phyloP scores from a whole-genome alignment of 1,140 invertebrate genomes.

The Oscheius sp. region DNA sequence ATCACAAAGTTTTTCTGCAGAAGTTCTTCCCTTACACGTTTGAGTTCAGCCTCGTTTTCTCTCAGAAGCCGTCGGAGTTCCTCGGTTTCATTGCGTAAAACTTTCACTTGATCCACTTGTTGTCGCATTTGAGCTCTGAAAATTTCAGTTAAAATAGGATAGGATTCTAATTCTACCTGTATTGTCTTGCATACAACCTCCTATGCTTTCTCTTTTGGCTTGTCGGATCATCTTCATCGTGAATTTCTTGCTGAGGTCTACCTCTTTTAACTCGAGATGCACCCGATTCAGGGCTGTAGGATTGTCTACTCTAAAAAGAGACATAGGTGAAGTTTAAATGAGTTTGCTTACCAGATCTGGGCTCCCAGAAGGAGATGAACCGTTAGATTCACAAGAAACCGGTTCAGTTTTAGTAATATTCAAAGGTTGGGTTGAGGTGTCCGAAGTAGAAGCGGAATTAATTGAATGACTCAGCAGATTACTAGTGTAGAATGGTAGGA shows the following conservation, averaged over 20 bases:
- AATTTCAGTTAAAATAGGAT: neutral
- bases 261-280: constrained; percentile 5
- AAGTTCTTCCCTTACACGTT: constrained; percentile 8
- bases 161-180: neutral
- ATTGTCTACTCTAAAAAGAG: neutral
- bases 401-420: neutral
- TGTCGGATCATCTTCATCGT: constrained; percentile 17
- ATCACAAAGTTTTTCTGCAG: constrained; percentile 17
- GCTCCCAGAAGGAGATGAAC: neutral
- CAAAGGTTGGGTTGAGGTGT: neutral
- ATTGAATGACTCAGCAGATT: neutral
- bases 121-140: constrained; percentile 28
- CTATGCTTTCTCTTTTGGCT: constrained; percentile 27
- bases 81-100: constrained; percentile 9
- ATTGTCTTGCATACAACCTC: constrained; percentile 21
- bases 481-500: neutral
- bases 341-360: neutral
- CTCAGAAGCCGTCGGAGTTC: constrained; percentile 1
- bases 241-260: constrained; percentile 28
- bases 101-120: constrained; percentile 20
- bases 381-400: neutral
- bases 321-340: neutral
- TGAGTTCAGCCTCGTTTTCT: constrained; percentile 2
- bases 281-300: neutral
- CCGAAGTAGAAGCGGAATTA: neutral